A percentile compares a stretch with the other conserved stretches of the same genome.
These are phyloP conservation scores for Esperia sulphurella DNA, from an alignment of 2,888 invertebrate species.

Conservation along the genomic window DNA sequence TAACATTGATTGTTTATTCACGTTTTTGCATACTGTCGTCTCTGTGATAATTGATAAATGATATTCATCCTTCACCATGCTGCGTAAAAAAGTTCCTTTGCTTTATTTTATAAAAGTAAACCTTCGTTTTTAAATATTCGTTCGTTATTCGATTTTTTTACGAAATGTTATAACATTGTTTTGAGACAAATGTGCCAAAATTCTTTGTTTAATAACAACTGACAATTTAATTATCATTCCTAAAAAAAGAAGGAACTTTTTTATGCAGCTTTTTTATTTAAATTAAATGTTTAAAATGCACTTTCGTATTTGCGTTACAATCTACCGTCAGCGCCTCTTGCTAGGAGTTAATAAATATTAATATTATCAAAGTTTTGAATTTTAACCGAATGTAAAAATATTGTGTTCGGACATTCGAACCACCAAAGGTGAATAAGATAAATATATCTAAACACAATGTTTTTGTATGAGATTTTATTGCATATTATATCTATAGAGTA, in stretches of 20 bases:
- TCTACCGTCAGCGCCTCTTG: constrained; percentile 48
- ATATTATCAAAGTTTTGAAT: constrained; percentile 46
- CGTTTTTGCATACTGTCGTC: constrained; percentile 34
- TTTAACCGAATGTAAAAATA: constrained; percentile 48
- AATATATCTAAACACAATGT: constrained; percentile 41
- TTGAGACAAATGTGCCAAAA: constrained; percentile 22
- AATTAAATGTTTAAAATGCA: constrained; percentile 43
- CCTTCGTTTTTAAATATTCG: constrained; percentile 1
- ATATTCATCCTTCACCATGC: constrained; percentile 33
- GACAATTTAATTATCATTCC: constrained; percentile 1
- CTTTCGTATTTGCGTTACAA: constrained; percentile 45
- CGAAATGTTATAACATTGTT: background rate
- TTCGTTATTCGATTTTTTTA: constrained; percentile 3
- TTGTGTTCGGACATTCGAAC: constrained; percentile 26
- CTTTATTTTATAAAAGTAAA: too few species aligned
- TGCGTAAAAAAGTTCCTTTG: constrained; percentile 29
- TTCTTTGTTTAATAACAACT: constrained; percentile 5
- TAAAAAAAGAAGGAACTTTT: constrained; percentile 16
- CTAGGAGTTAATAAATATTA: constrained; percentile 38
- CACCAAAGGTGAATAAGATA: constrained; percentile 7
- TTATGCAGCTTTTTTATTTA: constrained; percentile 21
- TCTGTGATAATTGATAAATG: constrained; percentile 43
- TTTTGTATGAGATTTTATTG: constrained; percentile 58
- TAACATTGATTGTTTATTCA: background rate
- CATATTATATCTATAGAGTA: constrained; percentile 66